Evolutionary conservation across 37 sponge, comb jelly and placozoan species (phyloP).

Genomic region (Chondrosia reniformis): DNA sequence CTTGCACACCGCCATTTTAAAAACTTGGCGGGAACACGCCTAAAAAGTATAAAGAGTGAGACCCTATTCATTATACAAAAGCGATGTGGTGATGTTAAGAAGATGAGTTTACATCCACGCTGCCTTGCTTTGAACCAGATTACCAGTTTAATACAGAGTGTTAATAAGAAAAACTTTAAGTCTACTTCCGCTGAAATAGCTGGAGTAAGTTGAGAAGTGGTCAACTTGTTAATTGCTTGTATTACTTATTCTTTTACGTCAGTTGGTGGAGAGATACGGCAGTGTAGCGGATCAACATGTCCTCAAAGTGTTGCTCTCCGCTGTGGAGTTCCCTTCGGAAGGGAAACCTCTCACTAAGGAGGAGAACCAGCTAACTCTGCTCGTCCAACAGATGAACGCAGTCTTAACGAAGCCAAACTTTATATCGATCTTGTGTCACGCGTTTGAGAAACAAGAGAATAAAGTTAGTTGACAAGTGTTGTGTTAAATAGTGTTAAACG

Average conservation of each 20-base stretch:
- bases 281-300: constrained; percentile 84
- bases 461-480: constrained; percentile 44
- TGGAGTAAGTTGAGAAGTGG: constrained; percentile 35
- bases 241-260: not conserved
- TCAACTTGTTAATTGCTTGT: not conserved
- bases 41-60: too few relatives aligned
- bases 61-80: too few relatives aligned
- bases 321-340: constrained; percentile 79
- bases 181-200: constrained; percentile 66
- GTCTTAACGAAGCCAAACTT: constrained; percentile 85
- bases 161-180: constrained; percentile 88
- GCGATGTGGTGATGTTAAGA: too few relatives aligned
- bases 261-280: constrained; percentile 77
- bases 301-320: constrained; percentile 72
- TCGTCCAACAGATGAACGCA: constrained; percentile 67
- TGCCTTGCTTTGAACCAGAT: constrained; percentile 86
- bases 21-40: too few relatives aligned
- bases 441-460: constrained; percentile 68
- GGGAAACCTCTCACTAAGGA: constrained; percentile 70
- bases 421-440: constrained; percentile 77
- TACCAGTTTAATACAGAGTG: constrained; percentile 65
- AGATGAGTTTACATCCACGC: constrained; percentile 80
- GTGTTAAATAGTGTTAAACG: too few relatives aligned
- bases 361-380: constrained; percentile 75
- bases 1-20: too few relatives aligned